Conservation (phyloP, 2,113 vertebrate species). For the Menidia beryllina region DNA sequence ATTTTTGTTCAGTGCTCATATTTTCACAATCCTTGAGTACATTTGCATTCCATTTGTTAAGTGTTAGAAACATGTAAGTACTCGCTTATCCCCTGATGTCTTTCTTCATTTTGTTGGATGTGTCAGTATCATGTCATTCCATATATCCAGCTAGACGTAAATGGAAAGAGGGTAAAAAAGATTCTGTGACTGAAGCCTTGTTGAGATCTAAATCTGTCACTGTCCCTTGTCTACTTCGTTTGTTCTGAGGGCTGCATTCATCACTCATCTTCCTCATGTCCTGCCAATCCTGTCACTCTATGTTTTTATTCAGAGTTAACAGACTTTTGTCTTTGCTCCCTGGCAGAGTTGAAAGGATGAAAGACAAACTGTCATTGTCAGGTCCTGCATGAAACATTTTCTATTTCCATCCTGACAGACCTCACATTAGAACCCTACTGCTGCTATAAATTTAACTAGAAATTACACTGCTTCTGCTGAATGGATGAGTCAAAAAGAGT, state of each 20-base stretch:
- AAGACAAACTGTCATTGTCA: conserved; percentile 25
- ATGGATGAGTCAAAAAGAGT: not conserved
- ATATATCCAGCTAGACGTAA: conserved; percentile 1
- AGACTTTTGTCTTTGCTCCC: conserved; percentile 37
- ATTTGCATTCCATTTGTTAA: too few species aligned
- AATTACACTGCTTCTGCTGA: not conserved
- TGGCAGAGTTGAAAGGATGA: conserved; percentile 33
- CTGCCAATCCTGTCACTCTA: conserved; percentile 17
- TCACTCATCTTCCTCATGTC: conserved; percentile 35
- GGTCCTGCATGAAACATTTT: conserved; percentile 18
- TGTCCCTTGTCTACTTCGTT: not conserved
- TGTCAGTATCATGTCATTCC: not conserved
- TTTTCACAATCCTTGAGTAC: not conserved
- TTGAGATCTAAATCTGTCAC: conserved; percentile 21
- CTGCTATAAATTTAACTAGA: not conserved
- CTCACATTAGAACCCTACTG: conserved; percentile 8
- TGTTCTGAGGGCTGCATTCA: not conserved
- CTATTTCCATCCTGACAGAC: conserved; percentile 32
- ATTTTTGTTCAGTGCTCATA: too few species aligned
- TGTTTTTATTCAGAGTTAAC: conserved; percentile 17
- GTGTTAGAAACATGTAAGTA: too few species aligned
- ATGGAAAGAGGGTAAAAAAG: not conserved
- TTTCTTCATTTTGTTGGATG: not conserved
- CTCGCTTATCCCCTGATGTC: too few species aligned
- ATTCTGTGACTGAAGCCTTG: not conserved